Conservation (phyloP, 2,113 vertebrate genomes). For the Pollimyrus isidori region DNA sequence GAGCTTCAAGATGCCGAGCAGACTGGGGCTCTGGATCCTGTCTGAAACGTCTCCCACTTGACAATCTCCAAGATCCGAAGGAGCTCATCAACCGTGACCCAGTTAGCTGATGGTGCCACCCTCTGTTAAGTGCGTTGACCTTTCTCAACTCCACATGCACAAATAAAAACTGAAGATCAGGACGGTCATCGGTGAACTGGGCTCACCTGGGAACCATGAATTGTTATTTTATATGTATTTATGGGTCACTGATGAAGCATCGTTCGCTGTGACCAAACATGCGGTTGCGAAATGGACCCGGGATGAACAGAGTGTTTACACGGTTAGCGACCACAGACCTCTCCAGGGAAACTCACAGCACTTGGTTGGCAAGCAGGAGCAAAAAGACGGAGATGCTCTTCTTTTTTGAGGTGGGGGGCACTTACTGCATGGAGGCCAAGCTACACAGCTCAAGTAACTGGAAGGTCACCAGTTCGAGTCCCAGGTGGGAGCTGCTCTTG, state of each 20-base stretch:
- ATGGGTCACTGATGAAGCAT: background rate
- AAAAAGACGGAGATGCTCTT: background rate
- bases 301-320: background rate
- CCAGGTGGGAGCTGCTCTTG: background rate
- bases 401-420: background rate
- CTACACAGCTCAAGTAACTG: background rate
- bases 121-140: background rate
- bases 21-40: background rate
- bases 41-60: background rate
- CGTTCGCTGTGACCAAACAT: background rate
- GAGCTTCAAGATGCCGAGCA: background rate
- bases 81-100: background rate
- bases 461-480: background rate
- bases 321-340: background rate
- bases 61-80: background rate
- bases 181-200: background rate
- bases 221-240: background rate
- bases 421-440: background rate
- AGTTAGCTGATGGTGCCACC: background rate
- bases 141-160: background rate
- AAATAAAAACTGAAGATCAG: background rate
- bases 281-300: background rate
- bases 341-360: background rate
- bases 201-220: background rate
- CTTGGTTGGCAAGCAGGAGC: background rate